Base-by-base conservation (phyloP, 2,113 vertebrate genomes). In the Eudorcas thomsonii region DNA sequence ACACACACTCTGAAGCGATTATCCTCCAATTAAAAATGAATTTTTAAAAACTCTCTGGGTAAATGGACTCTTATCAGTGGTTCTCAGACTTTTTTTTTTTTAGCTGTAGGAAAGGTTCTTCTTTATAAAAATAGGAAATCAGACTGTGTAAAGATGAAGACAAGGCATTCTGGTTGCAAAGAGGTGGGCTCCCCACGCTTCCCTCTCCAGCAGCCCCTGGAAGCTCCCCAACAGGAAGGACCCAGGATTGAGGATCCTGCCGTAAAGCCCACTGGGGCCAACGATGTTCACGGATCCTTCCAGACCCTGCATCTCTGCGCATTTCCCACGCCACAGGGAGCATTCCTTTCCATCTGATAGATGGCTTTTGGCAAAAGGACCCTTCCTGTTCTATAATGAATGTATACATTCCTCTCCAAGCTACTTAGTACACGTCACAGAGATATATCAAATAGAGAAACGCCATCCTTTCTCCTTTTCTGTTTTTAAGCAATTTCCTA, bases 401-500 rank as follows among this genome's bases (percentile, higher is more conserved):
- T 54, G 57, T 28, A 60, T 52, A 91, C 33, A 67, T 36, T 54
- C 86, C 64, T 90, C 39, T 57, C 80, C 48, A 95, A 90, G 74
- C 62, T 64, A 91, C 78, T 90, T 89, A 91, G 86, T 64, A n/a
- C 12, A 80, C n/a, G 60, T 97, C 67, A 95, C 71, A 74, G 13
- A 88, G 55, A 57, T 50, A 54, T 14, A 16, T 33, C 57, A 85
- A 4, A 88, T 6, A 77, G 10, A 90, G 36, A 87, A 83, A 87
- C 62, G 15, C 54, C 59, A 26, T 48, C 48, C 80, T 94, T 81
- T 19, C 28, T 39, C 28, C 28, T 80, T 6, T 0, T 59, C 83
- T 45, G 26, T 92, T 94, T 96, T 92, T 71, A 95, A 92, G 67
- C 71, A 52, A 57, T 96, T 90, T 88, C 91, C 91, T 91, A 55